Evolutionary conservation across 2,888 invertebrate genomes (phyloP).

Genomic region (Sphaeridia pumilis): DNA sequence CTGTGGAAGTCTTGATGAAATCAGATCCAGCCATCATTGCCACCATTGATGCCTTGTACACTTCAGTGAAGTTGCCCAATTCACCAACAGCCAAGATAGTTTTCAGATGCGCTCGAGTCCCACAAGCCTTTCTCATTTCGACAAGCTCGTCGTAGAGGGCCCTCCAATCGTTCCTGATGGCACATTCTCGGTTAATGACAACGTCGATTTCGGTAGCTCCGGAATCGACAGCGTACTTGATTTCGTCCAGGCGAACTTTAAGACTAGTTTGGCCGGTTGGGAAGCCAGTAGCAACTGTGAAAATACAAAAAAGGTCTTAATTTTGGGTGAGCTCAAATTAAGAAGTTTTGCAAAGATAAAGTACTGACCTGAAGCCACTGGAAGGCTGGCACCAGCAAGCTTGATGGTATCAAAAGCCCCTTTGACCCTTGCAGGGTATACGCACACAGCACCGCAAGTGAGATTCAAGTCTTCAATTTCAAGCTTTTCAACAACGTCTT

Average conservation of each 20-base stretch:
- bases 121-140: conserved; percentile 68
- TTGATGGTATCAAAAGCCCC: conserved; percentile 55
- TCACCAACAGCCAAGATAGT: conserved; percentile 92
- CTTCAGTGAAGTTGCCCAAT: conserved; percentile 67
- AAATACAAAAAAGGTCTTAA: no score
- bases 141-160: conserved; percentile 66
- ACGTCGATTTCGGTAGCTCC: conserved; percentile 95
- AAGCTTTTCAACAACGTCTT: conserved; percentile 39
- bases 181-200: conserved; percentile 79
- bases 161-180: conserved; percentile 76
- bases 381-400: conserved; percentile 49
- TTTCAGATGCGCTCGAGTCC: conserved; percentile 58
- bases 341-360: not conserved
- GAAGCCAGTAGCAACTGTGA: conserved; percentile 87
- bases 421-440: conserved; percentile 75
- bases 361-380: conserved; percentile 62
- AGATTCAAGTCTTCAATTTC: conserved; percentile 38
- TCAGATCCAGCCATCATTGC: conserved; percentile 94
- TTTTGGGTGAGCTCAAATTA: no score
- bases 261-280: conserved; percentile 83
- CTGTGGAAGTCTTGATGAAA: conserved; percentile 98
- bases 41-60: conserved; percentile 76
- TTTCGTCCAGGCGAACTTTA: conserved; percentile 67
- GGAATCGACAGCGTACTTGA: conserved; percentile 58
- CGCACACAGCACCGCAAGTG: conserved; percentile 81